Percentiles rank a stretch among this genome's conserved stretches.
Conservation (phyloP, 64 coral and sea anemone genomes). For the Acropora yongei region DNA sequence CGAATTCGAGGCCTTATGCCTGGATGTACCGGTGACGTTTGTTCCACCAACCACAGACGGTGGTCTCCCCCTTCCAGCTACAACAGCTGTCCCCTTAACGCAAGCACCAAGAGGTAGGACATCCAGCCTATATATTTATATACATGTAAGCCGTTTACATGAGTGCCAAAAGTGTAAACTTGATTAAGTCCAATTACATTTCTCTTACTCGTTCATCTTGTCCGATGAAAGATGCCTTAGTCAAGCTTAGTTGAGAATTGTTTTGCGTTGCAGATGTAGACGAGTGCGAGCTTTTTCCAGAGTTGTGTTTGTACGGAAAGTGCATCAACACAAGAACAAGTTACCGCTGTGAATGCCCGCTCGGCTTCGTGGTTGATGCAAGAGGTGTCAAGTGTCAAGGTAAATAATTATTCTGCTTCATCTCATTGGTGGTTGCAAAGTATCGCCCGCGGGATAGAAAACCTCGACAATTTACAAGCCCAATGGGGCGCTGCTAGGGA, state of each 20-base stretch:
- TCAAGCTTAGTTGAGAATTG: background rate
- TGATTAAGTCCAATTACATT: too few relatives aligned
- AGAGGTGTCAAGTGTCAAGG: constrained; percentile 78
- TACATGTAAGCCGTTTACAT: too few relatives aligned
- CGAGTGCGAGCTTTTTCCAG: constrained; percentile 88
- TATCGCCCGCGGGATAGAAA: too few relatives aligned
- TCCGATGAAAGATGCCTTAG: background rate
- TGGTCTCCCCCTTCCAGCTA: background rate
- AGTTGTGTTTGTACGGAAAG: constrained; percentile 82
- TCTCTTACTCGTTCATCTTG: too few relatives aligned
- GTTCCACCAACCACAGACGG: constrained; percentile 37
- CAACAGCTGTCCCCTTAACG: background rate
- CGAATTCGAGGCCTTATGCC: constrained; percentile 44
- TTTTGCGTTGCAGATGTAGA: constrained; percentile 61
- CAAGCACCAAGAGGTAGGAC: background rate
- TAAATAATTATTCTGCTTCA: background rate
- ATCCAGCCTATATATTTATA: too few relatives aligned
- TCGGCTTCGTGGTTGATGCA: constrained; percentile 59
- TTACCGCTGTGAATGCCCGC: constrained; percentile 74
- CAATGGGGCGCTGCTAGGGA: too few relatives aligned
- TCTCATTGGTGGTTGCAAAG: background rate
- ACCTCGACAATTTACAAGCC: too few relatives aligned
- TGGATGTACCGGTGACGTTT: background rate
- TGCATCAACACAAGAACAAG: constrained; percentile 78
- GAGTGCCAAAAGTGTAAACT: too few relatives aligned